Evolutionary conservation across 2,888 invertebrate genomes (phyloP), one percentile per base, ranked within the genome.

Genomic region (Spisula subtruncata): DNA sequence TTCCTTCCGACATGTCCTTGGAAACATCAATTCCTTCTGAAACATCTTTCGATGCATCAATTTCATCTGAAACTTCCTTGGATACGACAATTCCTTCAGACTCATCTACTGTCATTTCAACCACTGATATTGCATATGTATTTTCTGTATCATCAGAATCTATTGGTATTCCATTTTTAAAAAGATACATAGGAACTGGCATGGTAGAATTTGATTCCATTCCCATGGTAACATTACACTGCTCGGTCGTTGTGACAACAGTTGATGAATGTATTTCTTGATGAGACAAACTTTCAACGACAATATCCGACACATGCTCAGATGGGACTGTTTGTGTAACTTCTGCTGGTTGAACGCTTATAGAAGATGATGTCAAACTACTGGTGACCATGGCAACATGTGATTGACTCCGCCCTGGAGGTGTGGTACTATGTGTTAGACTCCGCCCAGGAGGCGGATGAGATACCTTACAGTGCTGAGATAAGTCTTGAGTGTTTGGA

Each of bases 401-500:
- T 51, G 81, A 51, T 16, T 29, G 81, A 16, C 48, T 51, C 12
- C 41, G 25, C 41, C 48, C n/a, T 54, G 56, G 6, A 16, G 56
- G 29, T 48, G 48, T 71, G 71, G 71, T 29, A 14, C 0, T 10
- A 6, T 18, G 48, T 18, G 85, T n/a, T 54, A 32, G 48, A 48
- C 35, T 35, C 12, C 20, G 80, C 10, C 80, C 56, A n/a, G 85
- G 85, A n/a, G 85, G 85, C 0, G 85, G 80, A 84, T 88, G 87
- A 16, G 80, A 75, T 18, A 51, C 0, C 46, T 81, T 79, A 20
- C 83, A 85, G 71, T 91, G 91, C 18, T 83, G 84, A 32, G 82
- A 83, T 10, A 96, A 93, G 80, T 93, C 92, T 5, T 93, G 94
- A 18, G 94, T 91, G 35, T 89, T 90, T 41, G 95, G 94, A 91